Base-by-base conservation (phyloP, 2,888 invertebrate genomes). In the Drosophila engyochracea region DNA sequence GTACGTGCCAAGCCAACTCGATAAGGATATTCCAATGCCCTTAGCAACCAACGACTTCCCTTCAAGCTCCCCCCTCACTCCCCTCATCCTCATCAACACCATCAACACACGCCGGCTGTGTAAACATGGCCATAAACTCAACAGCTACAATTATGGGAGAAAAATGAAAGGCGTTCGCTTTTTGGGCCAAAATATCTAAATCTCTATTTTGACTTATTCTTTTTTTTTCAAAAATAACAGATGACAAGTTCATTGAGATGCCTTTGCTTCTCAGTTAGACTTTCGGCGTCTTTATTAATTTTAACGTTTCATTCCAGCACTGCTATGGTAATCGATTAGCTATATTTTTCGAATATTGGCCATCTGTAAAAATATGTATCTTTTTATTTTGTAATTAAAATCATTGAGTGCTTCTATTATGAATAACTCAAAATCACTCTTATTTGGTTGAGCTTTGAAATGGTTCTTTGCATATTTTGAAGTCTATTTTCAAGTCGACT, bases 61-160 rank as follows among this genome's bases (percentile, higher is more conserved):
- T 6, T 22, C 44, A 12, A 16, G n/a, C 19, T 35, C 35, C 28
- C 1, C 19, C n/a, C 22, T 22, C 44, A 12, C 10, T 2, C 6
- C 19, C n/a, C 37, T 7, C 44, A 16, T 35, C 16, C 0, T 1
- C 0, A 14, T 0, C 4, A 35, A 35, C 35, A 35, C 35, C 35
- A 35, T 51, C 31, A 22, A 19, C 28, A 28, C 57, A 58, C 72
- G 68, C 67, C 77, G 65, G 58, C 71, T 70, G 66, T 78, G 85
- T 86, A 89, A 85, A 85, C 89, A 85, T 81, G 85, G 66, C 74
- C 81, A 85, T 85, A 86, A 86, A 86, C 65, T 71, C 68, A 62
- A 74, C 67, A 60, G 72, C 76, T 68, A 70, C 70, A 69, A 69
- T 71, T 75, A 74, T 82, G 75, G 70, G 57, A 51, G 65, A 70